These are phyloP conservation scores for Gryon sp. DNA, from an alignment of 1,140 invertebrate genomes.

Conservation along the genomic window DNA sequence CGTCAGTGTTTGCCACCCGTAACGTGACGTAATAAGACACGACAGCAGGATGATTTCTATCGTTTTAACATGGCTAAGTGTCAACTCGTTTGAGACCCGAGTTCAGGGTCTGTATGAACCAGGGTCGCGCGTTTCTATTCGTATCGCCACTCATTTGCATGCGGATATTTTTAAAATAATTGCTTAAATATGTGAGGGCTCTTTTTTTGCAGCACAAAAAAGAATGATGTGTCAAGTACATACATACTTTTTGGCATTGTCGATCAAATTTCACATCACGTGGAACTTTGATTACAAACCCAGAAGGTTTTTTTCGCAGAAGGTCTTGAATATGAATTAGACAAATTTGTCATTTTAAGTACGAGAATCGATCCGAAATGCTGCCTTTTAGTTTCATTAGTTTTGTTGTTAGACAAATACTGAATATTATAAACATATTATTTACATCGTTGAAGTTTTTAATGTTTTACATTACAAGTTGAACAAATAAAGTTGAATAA, in stretches of 20 bases:
- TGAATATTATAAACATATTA: no score
- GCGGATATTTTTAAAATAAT: constrained; percentile 45
- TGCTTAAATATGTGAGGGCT: neutral
- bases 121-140: constrained; percentile 59
- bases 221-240: constrained; percentile 1
- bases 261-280: neutral
- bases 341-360: no score
- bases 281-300: no score
- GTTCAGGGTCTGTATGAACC: constrained; percentile 56
- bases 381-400: no score
- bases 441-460: no score
- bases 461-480: no score
- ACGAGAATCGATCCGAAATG: no score
- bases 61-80: constrained; percentile 64
- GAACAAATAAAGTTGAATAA: no score
- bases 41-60: constrained; percentile 61
- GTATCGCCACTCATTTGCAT: constrained; percentile 56
- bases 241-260: neutral
- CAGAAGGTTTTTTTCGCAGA: neutral
- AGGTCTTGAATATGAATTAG: no score
- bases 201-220: neutral
- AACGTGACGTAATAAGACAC: constrained; percentile 48
- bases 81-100: constrained; percentile 56
- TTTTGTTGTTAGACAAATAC: no score
- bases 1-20: constrained; percentile 29